Evolutionary conservation across 2,888 invertebrate genomes (phyloP).

Genomic region (Acleris holmiana): DNA sequence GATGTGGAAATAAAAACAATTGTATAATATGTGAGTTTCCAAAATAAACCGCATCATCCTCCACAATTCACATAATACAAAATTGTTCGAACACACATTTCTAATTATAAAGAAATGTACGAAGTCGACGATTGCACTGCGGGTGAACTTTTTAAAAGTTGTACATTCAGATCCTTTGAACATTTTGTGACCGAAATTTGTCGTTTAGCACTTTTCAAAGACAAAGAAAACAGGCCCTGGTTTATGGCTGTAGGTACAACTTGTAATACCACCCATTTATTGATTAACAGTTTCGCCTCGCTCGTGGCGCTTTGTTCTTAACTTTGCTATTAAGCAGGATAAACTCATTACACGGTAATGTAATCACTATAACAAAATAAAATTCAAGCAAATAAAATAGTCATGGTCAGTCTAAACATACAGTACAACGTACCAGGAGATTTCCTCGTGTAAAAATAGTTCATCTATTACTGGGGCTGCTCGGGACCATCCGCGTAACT

Average conservation of each 20-base stretch:
- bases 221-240: too few species aligned
- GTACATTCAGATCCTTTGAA: not conserved
- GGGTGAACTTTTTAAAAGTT: not conserved
- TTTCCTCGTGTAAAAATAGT: conserved; percentile 18
- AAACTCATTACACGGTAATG: conserved; percentile 12
- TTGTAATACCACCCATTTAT: not conserved
- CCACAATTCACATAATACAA: conserved; percentile 16
- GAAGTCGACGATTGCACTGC: not conserved
- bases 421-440: conserved; percentile 11
- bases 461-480: conserved; percentile 27
- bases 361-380: conserved; percentile 7
- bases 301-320: too few species aligned
- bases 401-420: conserved; percentile 25
- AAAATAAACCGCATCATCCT: conserved; percentile 10
- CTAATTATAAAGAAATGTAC: not conserved
- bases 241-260: not conserved
- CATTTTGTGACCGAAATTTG: too few species aligned
- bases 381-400: conserved; percentile 2
- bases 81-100: not conserved
- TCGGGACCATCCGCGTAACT: not conserved
- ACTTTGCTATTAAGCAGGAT: not conserved
- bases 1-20: too few species aligned
- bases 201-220: too few species aligned
- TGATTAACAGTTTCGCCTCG: too few species aligned
- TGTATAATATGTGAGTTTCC: not conserved